These are phyloP conservation scores for Epistrophe eligans DNA, from an alignment of 2,888 invertebrate species.

Conservation along the genomic window DNA sequence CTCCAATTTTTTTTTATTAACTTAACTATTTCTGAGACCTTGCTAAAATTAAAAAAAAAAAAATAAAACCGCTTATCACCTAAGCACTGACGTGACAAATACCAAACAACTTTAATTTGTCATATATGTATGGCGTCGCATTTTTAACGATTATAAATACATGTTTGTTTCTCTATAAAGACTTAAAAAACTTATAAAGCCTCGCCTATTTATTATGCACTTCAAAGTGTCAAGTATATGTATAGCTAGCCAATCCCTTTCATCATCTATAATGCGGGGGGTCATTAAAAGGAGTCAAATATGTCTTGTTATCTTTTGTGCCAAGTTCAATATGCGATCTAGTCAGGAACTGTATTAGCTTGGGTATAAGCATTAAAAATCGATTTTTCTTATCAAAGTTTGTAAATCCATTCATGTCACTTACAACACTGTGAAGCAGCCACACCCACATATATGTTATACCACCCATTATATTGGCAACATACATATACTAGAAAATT, in stretches of 20 bases:
- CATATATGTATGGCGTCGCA: background rate
- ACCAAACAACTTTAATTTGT: background rate
- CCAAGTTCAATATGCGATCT: constrained; percentile 1
- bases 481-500: constrained; percentile 57
- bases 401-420: constrained; percentile 56
- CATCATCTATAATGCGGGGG: background rate
- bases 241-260: background rate
- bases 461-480: constrained; percentile 50
- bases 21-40: background rate
- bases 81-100: background rate
- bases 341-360: background rate
- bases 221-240: background rate
- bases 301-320: constrained; percentile 20
- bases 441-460: constrained; percentile 53
- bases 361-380: constrained; percentile 45
- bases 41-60: background rate
- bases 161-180: background rate
- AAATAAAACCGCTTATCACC: constrained; percentile 1
- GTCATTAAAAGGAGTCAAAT: constrained; percentile 65
- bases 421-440: constrained; percentile 45
- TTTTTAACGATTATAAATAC: background rate
- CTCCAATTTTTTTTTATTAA: background rate
- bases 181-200: background rate
- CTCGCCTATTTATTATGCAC: background rate
- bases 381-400: constrained; percentile 59